Percentiles rank a stretch among this genome's conserved stretches.
Conservation (phyloP, 2,797 vertebrate species). For the Buphagus erythrorhynchus region DNA sequence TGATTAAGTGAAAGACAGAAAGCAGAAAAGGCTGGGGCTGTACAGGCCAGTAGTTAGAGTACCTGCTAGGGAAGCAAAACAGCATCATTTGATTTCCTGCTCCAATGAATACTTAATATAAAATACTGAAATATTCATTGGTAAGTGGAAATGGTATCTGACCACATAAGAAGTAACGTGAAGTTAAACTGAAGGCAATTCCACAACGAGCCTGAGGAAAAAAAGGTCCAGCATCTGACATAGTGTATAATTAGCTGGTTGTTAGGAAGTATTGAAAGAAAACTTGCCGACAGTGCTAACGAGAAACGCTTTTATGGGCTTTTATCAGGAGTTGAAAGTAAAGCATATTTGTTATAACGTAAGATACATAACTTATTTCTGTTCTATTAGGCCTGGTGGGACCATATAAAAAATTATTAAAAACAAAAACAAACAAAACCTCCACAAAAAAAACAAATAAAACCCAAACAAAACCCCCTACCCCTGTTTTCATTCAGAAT, state of each 20-base stretch:
- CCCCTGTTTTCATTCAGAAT: not conserved
- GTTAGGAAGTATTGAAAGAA: not conserved
- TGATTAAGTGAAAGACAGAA: not conserved
- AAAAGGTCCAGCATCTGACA: not conserved
- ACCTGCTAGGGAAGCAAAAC: not conserved
- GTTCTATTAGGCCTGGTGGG: not conserved
- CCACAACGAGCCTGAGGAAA: not conserved
- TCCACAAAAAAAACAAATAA: too few relatives aligned
- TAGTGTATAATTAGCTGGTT: not conserved
- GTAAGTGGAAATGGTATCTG: not conserved
- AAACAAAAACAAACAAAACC: not conserved
- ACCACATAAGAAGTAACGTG: not conserved
- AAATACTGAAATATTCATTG: slow-evolving; percentile 37
- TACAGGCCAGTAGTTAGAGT: not conserved
- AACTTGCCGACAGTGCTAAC: not conserved
- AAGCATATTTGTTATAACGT: not conserved
- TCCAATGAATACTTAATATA: slow-evolving; percentile 4
- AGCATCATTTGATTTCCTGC: not conserved
- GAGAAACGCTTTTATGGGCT: not conserved
- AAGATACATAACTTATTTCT: not conserved
- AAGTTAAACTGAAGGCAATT: not conserved
- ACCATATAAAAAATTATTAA: not conserved
- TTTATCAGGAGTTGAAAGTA: not conserved
- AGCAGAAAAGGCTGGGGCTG: not conserved
- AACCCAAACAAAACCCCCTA: too few relatives aligned